phyloP scores from a whole-genome alignment of 2,888 invertebrate genomes.

The Tetranychus truncatus region DNA sequence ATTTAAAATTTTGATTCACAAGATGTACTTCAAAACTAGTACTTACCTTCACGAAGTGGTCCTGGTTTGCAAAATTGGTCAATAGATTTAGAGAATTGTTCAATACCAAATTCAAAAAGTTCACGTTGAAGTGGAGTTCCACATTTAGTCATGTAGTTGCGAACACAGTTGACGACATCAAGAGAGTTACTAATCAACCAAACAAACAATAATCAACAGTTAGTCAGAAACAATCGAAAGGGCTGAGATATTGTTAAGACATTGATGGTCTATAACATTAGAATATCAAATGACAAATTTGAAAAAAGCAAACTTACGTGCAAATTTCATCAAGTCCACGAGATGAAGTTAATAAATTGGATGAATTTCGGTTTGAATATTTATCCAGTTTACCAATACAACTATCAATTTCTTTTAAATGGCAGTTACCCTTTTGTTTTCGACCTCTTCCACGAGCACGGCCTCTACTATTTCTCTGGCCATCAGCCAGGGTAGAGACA shows the following conservation, averaged over 20 bases:
- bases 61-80: slow-evolving; percentile 20
- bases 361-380: slow-evolving; percentile 15
- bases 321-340: slow-evolving; percentile 21
- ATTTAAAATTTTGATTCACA: neutral
- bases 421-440: slow-evolving; percentile 17
- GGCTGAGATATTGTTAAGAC: neutral
- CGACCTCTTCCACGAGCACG: slow-evolving; percentile 10
- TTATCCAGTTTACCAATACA: slow-evolving; percentile 20
- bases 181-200: slow-evolving; percentile 13
- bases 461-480: neutral
- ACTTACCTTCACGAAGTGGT: slow-evolving; percentile 7
- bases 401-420: slow-evolving; percentile 21
- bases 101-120: slow-evolving; percentile 20
- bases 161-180: slow-evolving; percentile 20
- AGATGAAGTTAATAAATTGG: slow-evolving; percentile 17
- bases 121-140: slow-evolving; percentile 22
- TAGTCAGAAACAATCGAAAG: neutral
- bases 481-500: neutral
- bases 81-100: slow-evolving; percentile 18
- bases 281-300: neutral
- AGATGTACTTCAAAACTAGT: no score
- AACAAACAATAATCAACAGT: neutral
- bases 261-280: neutral
- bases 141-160: slow-evolving; percentile 21
- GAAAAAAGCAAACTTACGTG: slow-evolving; percentile 15